phyloP scores from a whole-genome alignment of 2,113 vertebrate species.

The Tiliqua scincoides region DNA sequence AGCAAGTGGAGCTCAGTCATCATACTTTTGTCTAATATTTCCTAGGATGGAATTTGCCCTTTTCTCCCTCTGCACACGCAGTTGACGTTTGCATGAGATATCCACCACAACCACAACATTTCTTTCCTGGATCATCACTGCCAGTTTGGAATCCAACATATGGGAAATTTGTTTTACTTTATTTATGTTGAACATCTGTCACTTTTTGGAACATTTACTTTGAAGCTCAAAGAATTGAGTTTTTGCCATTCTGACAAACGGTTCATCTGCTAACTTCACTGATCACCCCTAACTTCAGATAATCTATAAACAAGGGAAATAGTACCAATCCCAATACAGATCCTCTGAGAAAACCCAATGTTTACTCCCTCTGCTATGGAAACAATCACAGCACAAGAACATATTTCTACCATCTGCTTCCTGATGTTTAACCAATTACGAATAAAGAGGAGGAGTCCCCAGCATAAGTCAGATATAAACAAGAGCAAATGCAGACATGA shows the following conservation, averaged over 20 bases:
- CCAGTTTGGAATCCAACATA: background rate
- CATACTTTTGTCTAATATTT: background rate
- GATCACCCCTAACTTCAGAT: background rate
- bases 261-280: background rate
- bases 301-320: background rate
- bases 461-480: too few relatives aligned
- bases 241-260: background rate
- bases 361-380: background rate
- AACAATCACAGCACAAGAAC: background rate
- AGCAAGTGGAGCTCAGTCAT: too few relatives aligned
- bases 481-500: too few relatives aligned
- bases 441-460: background rate
- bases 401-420: background rate
- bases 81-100: background rate
- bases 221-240: background rate
- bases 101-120: background rate
- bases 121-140: background rate
- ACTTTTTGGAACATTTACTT: background rate
- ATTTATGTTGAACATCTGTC: background rate
- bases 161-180: background rate
- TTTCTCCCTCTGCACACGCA: background rate
- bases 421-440: background rate
- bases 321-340: background rate
- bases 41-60: background rate
- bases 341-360: background rate